These are phyloP conservation scores for Drosophila truncata DNA, from an alignment of 1,140 invertebrate genomes.

Conservation along the genomic window DNA sequence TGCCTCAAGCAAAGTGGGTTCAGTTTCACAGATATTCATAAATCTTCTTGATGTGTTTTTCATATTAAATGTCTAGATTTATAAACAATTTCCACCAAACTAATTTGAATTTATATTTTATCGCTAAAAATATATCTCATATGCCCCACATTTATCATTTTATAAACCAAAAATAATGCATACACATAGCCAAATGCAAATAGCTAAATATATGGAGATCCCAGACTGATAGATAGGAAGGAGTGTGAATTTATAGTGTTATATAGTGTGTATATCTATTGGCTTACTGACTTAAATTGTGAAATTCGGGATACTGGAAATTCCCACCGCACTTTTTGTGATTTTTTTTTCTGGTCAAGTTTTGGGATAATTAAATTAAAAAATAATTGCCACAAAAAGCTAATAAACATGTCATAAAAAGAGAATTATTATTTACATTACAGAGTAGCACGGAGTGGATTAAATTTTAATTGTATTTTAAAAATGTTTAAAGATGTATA, in stretches of 20 bases:
- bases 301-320: conserved; percentile 1
- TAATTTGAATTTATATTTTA: conserved; percentile 42
- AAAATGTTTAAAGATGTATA: background rate
- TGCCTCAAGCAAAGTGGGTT: conserved; percentile 78
- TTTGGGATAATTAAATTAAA: conserved; percentile 25
- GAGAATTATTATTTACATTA: conserved; percentile 14
- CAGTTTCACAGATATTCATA: conserved; percentile 7
- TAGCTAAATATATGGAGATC: conserved; percentile 29
- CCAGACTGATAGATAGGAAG: conserved; percentile 32
- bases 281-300: background rate
- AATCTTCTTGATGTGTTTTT: background rate
- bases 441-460: background rate
- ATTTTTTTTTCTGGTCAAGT: conserved; percentile 18
- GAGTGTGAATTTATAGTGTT: conserved; percentile 9
- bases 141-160: conserved; percentile 51
- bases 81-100: conserved; percentile 12
- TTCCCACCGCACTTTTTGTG: background rate
- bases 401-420: conserved; percentile 27
- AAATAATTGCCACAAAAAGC: conserved; percentile 19
- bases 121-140: conserved; percentile 28
- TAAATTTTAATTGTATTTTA: background rate
- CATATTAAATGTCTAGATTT: conserved; percentile 1
- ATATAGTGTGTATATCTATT: background rate
- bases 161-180: conserved; percentile 45
- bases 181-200: conserved; percentile 38